Conservation (phyloP, 2,888 invertebrate species). For the Chorisops tibialis region DNA sequence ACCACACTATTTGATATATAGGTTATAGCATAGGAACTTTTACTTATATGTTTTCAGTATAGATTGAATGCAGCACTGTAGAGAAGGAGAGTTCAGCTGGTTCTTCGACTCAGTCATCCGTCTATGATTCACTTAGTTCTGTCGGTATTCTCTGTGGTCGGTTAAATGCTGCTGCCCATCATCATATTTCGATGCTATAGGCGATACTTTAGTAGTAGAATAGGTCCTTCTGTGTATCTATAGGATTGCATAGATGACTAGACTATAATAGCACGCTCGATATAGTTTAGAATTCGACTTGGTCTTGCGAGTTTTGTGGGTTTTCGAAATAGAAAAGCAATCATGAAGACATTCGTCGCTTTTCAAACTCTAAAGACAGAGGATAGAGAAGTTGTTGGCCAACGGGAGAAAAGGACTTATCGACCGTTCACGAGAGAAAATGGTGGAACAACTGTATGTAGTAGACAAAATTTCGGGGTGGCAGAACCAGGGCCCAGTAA, state of each 20-base stretch:
- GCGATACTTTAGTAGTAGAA: neutral
- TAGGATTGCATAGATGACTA: neutral
- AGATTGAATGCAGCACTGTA: too few species aligned
- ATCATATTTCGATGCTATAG: neutral
- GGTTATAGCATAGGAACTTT: too few species aligned
- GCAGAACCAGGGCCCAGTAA: too few species aligned
- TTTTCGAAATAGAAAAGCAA: slow-evolving; percentile 31
- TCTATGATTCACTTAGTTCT: slow-evolving; percentile 32
- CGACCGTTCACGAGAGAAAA: slow-evolving; percentile 13
- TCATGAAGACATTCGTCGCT: slow-evolving; percentile 30
- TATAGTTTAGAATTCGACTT: slow-evolving; percentile 27
- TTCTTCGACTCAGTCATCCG: slow-evolving; percentile 33
- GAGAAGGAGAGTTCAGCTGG: slow-evolving; percentile 10
- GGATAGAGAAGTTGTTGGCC: slow-evolving; percentile 7
- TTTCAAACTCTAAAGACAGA: slow-evolving; percentile 4
- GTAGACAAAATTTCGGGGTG: too few species aligned
- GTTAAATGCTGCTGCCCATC: slow-evolving; percentile 23
- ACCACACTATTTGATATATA: neutral
- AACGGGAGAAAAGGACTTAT: slow-evolving; percentile 18
- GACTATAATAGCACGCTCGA: slow-evolving; percentile 12
- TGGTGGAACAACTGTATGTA: too few species aligned
- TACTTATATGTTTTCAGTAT: too few species aligned
- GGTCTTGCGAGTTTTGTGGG: slow-evolving; percentile 25
- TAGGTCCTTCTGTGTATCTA: neutral
- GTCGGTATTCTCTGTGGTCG: slow-evolving; percentile 23